A percentile compares a stretch with the other conserved stretches of the same genome.
These are phyloP conservation scores for Dolichoris vasculosae DNA, from an alignment of 1,140 invertebrate genomes.

Conservation along the genomic window DNA sequence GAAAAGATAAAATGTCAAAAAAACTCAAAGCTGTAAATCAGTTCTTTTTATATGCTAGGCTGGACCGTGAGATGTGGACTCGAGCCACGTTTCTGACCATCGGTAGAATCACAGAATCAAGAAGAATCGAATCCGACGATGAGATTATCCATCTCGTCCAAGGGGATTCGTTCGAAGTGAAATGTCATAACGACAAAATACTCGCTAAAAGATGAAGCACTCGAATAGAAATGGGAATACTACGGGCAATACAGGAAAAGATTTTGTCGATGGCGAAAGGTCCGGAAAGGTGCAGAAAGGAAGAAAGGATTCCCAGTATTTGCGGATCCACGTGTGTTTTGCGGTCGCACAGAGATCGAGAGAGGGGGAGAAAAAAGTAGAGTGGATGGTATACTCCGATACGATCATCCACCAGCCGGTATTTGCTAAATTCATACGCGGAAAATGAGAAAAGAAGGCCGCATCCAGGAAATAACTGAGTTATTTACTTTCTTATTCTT, in stretches of 20 bases:
- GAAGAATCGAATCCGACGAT: constrained; percentile 34
- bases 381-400: background rate
- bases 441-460: constrained; percentile 36
- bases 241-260: background rate
- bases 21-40: constrained; percentile 27
- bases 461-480: constrained; percentile 15
- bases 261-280: background rate
- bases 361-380: background rate
- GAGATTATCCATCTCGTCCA: constrained; percentile 30
- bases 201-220: background rate
- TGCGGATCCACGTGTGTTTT: too few species aligned
- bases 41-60: constrained; percentile 33
- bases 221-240: constrained; percentile 1
- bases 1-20: constrained; percentile 31
- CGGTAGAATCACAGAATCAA: constrained; percentile 32
- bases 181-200: constrained; percentile 28
- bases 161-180: constrained; percentile 30
- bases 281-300: background rate
- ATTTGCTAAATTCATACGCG: constrained; percentile 25
- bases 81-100: background rate
- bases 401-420: background rate
- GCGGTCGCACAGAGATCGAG: too few species aligned
- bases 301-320: too few species aligned
- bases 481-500: constrained; percentile 11
- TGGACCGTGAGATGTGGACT: background rate